These are phyloP conservation scores for Uropsilus gracilis DNA, from an alignment of 2,113 vertebrate species.

Conservation along the genomic window DNA sequence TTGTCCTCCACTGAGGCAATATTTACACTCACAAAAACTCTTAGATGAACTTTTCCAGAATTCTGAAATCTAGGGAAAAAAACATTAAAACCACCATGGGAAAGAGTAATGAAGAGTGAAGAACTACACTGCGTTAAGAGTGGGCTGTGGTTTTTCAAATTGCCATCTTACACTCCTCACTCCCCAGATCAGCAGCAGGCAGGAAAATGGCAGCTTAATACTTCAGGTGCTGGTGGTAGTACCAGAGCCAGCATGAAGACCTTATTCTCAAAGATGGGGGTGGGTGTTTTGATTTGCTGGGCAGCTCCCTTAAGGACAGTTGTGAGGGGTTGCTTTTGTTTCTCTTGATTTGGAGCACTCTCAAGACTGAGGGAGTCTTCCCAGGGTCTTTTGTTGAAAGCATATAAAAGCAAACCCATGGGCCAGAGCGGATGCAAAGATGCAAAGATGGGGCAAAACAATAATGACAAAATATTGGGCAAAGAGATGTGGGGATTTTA, in stretches of 20 bases:
- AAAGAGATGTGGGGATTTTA: background rate
- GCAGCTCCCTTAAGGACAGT: background rate
- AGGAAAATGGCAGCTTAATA: background rate
- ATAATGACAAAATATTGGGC: background rate
- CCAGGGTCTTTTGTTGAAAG: background rate
- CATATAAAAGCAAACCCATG: conserved; percentile 25
- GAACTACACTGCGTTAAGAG: background rate
- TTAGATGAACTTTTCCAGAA: background rate
- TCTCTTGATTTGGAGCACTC: background rate
- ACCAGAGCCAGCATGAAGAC: background rate
- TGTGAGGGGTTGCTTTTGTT: background rate
- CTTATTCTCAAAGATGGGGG: background rate
- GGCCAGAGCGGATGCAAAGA: background rate
- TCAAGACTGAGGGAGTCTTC: background rate
- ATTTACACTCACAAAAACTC: conserved; percentile 18
- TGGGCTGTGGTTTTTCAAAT: background rate
- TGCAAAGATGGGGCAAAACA: conserved; percentile 23
- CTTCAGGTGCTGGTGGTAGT: background rate
- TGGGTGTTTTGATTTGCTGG: background rate
- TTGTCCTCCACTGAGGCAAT: background rate
- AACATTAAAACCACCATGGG: background rate
- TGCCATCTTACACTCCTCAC: background rate
- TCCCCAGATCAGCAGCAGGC: background rate
- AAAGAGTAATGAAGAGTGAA: background rate
- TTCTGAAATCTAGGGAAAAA: background rate